These are phyloP conservation scores for Argopecten irradians DNA, from an alignment of 1,140 invertebrate species.

Conservation along the genomic window DNA sequence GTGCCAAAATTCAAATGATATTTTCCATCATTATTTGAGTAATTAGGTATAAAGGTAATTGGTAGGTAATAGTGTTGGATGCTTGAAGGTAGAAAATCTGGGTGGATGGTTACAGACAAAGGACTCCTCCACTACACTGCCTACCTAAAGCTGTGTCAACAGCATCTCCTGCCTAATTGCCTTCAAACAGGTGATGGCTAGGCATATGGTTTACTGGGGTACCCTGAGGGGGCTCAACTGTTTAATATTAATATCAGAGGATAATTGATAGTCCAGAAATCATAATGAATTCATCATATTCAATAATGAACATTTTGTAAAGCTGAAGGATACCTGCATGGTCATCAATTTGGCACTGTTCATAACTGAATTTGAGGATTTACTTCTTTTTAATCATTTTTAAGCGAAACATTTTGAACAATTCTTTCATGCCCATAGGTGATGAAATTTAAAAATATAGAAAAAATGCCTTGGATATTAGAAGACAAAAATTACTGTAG, in stretches of 20 bases:
- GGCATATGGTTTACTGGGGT: slow-evolving; percentile 6
- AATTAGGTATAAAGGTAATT: no score
- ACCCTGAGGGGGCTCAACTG: neutral
- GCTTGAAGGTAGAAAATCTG: neutral
- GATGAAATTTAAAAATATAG: no score
- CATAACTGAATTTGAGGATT: neutral
- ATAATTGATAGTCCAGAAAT: slow-evolving; percentile 11
- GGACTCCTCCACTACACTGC: neutral
- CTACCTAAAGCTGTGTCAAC: slow-evolving; percentile 13
- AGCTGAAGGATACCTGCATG: neutral
- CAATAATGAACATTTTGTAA: neutral
- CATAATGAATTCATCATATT: slow-evolving; percentile 3
- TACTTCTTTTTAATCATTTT: no score
- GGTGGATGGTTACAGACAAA: neutral
- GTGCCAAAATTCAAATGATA: no score
- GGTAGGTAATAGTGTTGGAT: neutral
- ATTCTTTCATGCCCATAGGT: no score
- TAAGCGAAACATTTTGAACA: no score
- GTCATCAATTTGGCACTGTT: neutral
- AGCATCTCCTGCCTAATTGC: neutral
- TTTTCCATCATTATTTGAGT: neutral
- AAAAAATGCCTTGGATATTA: neutral
- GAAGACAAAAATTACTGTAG: neutral
- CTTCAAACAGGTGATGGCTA: slow-evolving; percentile 8
- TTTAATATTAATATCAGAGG: neutral